Evolutionary conservation across 1,140 invertebrate species (phyloP).

Genomic region (Rhynchophorus ferrugineus): DNA sequence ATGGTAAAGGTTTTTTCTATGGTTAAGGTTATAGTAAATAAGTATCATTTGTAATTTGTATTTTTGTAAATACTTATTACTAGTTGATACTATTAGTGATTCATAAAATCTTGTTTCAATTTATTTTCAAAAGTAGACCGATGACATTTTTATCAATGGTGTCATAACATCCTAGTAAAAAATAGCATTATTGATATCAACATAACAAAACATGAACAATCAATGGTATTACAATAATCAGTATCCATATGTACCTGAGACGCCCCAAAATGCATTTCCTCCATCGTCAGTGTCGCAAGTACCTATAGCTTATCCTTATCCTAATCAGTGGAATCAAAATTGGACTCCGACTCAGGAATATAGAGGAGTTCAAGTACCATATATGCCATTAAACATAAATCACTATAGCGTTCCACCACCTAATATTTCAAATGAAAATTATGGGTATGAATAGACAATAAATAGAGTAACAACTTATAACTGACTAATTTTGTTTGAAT

Average conservation of each 20-base stretch:
- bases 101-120: no score
- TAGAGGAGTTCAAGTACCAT: neutral
- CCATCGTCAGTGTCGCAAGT: neutral
- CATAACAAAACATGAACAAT: neutral
- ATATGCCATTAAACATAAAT: neutral
- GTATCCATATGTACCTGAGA: neutral
- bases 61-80: no score
- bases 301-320: neutral
- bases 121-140: no score
- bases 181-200: no score
- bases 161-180: no score
- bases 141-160: no score
- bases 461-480: neutral
- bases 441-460: neutral
- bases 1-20: no score
- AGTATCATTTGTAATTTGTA: no score
- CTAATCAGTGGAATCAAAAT: conserved; percentile 7
- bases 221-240: neutral
- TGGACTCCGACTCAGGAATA: neutral
- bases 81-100: no score
- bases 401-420: neutral
- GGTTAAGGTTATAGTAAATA: no score
- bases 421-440: neutral
- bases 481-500: no score
- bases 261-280: neutral